Percentiles rank a stretch among this genome's conserved stretches.
Conservation (phyloP, 2,797 vertebrate species). For the Acropternis orthonyx region DNA sequence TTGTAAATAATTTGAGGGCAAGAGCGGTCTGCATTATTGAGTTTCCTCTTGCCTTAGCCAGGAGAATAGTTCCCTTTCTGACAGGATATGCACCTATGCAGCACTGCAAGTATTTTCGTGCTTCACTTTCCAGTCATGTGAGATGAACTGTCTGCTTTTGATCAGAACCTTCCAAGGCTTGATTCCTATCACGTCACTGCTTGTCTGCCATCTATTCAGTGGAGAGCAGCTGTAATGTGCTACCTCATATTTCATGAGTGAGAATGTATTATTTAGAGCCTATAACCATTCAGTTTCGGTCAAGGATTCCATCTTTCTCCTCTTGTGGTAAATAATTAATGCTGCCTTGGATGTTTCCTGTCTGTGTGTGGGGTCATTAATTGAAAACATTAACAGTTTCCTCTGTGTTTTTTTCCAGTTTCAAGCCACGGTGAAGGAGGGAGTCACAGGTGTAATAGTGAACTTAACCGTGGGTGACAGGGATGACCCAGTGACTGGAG, state of each 20-base stretch:
- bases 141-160: neutral
- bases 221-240: constrained; percentile 8
- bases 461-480: constrained; percentile 93
- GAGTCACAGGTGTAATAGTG: constrained; percentile 88
- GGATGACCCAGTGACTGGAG: constrained; percentile 90
- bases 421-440: constrained; percentile 90
- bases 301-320: constrained; percentile 21
- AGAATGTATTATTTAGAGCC: constrained; percentile 37
- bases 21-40: neutral
- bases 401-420: constrained; percentile 77
- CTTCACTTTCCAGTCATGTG: neutral
- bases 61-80: neutral
- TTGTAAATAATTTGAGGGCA: neutral
- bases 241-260: constrained; percentile 8
- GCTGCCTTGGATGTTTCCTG: neutral
- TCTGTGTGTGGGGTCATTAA: neutral
- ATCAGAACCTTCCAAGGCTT: constrained; percentile 20
- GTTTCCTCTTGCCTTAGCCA: neutral
- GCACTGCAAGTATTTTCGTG: neutral
- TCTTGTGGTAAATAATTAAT: constrained; percentile 42
- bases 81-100: neutral
- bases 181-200: constrained; percentile 15
- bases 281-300: neutral
- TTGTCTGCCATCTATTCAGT: constrained; percentile 44
- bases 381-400: neutral